Conservation (phyloP, 2,888 invertebrate genomes). For the Invenusta paracnida region DNA sequence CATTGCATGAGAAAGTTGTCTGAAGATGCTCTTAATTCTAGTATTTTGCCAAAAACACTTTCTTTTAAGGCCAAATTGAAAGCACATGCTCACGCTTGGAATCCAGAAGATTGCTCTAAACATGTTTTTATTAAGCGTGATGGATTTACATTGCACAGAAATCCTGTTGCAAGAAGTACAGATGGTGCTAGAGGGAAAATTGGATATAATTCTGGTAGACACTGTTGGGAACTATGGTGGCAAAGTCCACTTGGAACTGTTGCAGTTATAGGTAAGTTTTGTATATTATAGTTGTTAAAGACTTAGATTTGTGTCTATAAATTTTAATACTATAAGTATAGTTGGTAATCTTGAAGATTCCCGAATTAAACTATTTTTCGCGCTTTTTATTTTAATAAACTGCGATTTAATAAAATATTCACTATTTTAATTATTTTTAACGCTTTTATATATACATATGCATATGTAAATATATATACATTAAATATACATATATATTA, state of each 20-base stretch:
- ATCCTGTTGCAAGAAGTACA: slow-evolving; percentile 96
- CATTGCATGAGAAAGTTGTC: slow-evolving; percentile 80
- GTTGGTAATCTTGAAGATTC: no score
- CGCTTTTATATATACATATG: no score
- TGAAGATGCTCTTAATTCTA: slow-evolving; percentile 80
- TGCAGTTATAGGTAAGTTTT: slow-evolving; percentile 83
- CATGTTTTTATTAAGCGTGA: slow-evolving; percentile 93
- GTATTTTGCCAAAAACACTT: slow-evolving; percentile 77
- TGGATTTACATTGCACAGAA: slow-evolving; percentile 92
- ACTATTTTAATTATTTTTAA: no score
- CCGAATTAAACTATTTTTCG: no score
- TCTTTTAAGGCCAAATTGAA: slow-evolving; percentile 83
- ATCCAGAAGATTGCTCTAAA: slow-evolving; percentile 88
- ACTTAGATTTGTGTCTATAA: no score
- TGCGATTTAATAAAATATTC: no score
- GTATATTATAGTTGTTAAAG: no score
- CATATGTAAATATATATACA: no score
- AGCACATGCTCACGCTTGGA: slow-evolving; percentile 92
- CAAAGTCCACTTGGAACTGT: slow-evolving; percentile 96
- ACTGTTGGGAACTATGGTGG: slow-evolving; percentile 97
- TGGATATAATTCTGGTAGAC: slow-evolving; percentile 80
- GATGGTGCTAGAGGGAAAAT: slow-evolving; percentile 82
- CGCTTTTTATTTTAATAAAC: no score
- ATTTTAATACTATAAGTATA: no score
- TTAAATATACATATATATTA: no score